phyloP scores from a whole-genome alignment of 2,797 vertebrate genomes.

The Spheniscus humboldti region DNA sequence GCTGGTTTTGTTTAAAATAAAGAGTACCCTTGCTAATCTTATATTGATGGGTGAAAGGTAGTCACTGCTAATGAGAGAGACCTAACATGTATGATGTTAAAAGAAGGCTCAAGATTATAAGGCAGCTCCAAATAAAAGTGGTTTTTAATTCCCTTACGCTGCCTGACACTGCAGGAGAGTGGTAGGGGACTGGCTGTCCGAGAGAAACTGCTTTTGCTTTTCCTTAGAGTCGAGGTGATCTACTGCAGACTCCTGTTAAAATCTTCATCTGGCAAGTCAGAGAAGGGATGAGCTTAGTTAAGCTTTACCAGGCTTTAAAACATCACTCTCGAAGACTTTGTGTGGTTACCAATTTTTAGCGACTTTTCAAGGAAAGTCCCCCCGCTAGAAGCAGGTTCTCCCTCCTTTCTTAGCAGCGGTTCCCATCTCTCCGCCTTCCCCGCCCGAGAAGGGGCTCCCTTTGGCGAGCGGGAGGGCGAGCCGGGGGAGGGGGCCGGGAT shows the following conservation, averaged over 20 bases:
- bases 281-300: neutral
- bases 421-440: neutral
- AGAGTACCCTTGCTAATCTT: neutral
- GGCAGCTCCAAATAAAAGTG: neutral
- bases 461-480: neutral
- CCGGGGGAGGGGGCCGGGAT: neutral
- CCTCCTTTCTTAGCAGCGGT: neutral
- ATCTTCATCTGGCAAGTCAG: neutral
- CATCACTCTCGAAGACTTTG: neutral
- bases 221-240: neutral
- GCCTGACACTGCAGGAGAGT: neutral
- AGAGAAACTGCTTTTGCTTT: neutral
- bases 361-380: neutral
- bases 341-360: neutral
- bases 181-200: neutral
- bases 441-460: neutral
- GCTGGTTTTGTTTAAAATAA: neutral
- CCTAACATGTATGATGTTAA: neutral
- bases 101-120: neutral
- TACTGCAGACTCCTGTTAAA: neutral
- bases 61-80: neutral
- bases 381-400: neutral
- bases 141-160: neutral
- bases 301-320: neutral
- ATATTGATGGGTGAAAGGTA: neutral